Evolutionary conservation across 2,888 invertebrate genomes (phyloP), one percentile per base, ranked within the genome.

Genomic region (Boloria euphrosyne): DNA sequence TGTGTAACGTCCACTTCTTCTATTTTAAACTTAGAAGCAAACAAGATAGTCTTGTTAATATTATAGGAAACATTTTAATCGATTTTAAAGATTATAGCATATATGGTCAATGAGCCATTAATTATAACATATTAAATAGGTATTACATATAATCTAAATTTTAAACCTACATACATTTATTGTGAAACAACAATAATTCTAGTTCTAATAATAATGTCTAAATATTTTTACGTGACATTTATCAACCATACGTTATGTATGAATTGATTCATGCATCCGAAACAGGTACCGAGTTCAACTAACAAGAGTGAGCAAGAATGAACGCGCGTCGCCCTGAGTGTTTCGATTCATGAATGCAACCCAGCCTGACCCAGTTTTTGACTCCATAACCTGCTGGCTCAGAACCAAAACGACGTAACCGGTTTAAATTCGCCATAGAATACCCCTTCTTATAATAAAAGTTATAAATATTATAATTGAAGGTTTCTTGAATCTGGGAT

Each of bases 341-440:
- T 76, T 89, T 87, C 91, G 91, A 91, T 92, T 93, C 92, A 92
- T 94, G 89, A 94, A 93, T 90, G 94, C 93, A 94, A 93, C 94
- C 94, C 93, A 92, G 92, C 89, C 89, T 93, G 94, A 94, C 94
- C 94, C 89, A 94, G 88, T 93, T 95, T 93, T 90, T 88, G 93
- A 93, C 92, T 86, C 83, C 74, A 83, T 84, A 75, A 76, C 77
- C 65, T 69, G 58, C 14, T 14, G 46, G 13, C 53, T 14, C 71
- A 73, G 50, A 69, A 71, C 68, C 68, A 59, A 70, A 85, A 79
- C 72, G 81, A 47, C 76, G 59, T 73, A 89, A 80, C 69, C 61
- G 62, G 71, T 76, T 49, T 4, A 27, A 2, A 5, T 47, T 58
- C 62, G 70, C 65, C 64, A 72, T 6, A 51, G 71, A 43, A 82